A percentile compares a stretch with the other conserved stretches of the same genome.
Evolutionary conservation across 2,797 vertebrate genomes (phyloP).

Genomic region (Strix occidentalis): DNA sequence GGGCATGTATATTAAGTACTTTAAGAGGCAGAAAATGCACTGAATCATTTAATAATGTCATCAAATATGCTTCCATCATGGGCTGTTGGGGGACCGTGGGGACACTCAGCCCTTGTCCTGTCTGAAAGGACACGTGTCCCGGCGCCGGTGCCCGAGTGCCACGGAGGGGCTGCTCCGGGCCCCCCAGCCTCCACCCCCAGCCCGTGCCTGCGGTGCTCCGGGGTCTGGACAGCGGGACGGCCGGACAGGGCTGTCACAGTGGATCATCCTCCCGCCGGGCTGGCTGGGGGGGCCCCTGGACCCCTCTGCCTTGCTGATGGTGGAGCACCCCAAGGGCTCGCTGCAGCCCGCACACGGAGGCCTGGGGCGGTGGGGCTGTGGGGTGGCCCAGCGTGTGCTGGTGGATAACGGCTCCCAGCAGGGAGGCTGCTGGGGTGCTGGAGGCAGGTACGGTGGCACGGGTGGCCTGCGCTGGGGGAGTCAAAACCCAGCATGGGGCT

Average conservation of each 20-base stretch:
- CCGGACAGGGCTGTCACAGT: rapidly evolving
- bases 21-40: constrained; percentile 46
- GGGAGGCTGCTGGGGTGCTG: not conserved
- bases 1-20: not conserved
- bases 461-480: not conserved
- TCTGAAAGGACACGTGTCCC: rapidly evolving
- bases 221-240: not conserved
- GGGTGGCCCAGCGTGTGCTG: rapidly evolving
- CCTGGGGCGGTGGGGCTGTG: rapidly evolving
- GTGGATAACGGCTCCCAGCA: rapidly evolving
- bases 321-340: not conserved
- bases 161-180: not conserved
- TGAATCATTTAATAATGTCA: constrained; percentile 2
- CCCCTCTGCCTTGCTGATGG: rapidly evolving
- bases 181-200: not conserved
- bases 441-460: rapidly evolving
- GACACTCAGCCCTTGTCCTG: not conserved
- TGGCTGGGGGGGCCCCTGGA: too few species aligned
- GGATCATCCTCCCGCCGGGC: rapidly evolving
- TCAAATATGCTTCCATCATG: not conserved
- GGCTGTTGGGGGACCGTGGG: not conserved
- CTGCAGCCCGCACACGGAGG: not conserved
- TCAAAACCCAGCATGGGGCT: not conserved
- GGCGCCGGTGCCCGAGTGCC: rapidly evolving
- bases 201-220: not conserved